Base-by-base conservation (phyloP, 2,113 vertebrate species). In the Bothrops jararaca region DNA sequence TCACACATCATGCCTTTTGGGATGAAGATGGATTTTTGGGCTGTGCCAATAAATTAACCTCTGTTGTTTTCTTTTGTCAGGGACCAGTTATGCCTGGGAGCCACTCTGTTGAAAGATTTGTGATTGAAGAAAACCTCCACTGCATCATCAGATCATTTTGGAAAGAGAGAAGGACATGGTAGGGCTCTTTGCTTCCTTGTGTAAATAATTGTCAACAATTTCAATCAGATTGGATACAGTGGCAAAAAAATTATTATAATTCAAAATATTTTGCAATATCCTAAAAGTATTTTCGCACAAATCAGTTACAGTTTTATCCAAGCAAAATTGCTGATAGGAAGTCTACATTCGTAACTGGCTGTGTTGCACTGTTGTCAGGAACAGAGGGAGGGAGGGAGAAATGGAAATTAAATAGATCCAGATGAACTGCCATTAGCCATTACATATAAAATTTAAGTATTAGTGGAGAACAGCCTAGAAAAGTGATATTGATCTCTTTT, bases 61-160 rank as follows among this genome's bases (percentile, higher is more conserved):
- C 0, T 93, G 3, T 86, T 86, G 50, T 69, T 91, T 50, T 88
- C 5, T 95, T 94, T 69, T 93, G 69, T 60, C 90, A 99, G 99
- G 99, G 99, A 88, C 99, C 99, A 22, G 99, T 99, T 50, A 99
- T 99, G 99, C 99, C 99, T 42, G 99, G 99, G 91, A 99, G 99
- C 95, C 99, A 99, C 95, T 99, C 99, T 1, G 98, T 98, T 87
- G 99, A 99, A 97, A 98, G 99, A 95, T 99, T 98, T 97, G 99
- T 99, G 56, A 99, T 99, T 69, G 99, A 99, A 94, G 99, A 99
- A 96, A 99, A 99, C 95, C 98, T 99, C 90, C 99, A 99, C 93
- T 99, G 97, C 95, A 99, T 99, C 95, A 99, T 99, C 94, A 99
- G 98, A 93, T 99, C 99, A 80, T 99, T 99, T 97, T 99, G 99